A percentile compares a stretch with the other conserved stretches of the same genome.
These are phyloP conservation scores for Pocillopora verrucosa DNA, from an alignment of 64 coral and sea anemone genomes.

Conservation along the genomic window DNA sequence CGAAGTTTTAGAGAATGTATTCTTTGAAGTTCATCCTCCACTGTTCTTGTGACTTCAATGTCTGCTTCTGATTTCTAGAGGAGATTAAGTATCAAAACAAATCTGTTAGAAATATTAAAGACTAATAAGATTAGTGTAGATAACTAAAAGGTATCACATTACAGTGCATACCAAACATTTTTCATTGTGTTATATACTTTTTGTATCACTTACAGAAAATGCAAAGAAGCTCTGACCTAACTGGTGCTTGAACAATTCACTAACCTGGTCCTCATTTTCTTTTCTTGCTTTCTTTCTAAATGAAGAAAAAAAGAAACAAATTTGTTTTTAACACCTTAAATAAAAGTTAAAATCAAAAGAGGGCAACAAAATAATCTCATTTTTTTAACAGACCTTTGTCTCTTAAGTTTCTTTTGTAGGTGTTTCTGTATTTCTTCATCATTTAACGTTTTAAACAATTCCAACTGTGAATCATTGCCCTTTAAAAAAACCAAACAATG, in stretches of 20 bases:
- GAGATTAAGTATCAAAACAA: not conserved
- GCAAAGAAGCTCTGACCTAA: too few species aligned
- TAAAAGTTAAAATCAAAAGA: not conserved
- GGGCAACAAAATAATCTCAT: not conserved
- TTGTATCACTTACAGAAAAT: too few species aligned
- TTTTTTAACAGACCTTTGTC: conserved; percentile 54
- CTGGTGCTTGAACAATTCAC: too few species aligned
- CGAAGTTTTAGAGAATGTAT: conserved; percentile 61
- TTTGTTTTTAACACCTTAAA: not conserved
- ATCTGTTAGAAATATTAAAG: not conserved
- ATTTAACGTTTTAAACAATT: conserved; percentile 76
- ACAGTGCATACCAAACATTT: not conserved
- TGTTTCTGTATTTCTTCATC: conserved; percentile 92
- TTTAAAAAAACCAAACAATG: not conserved
- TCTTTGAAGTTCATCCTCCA: conserved; percentile 71
- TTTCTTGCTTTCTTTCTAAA: conserved; percentile 34
- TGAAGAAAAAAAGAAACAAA: not conserved
- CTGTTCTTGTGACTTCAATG: conserved; percentile 30
- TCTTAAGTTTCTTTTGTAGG: conserved; percentile 85
- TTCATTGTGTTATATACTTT: too few species aligned
- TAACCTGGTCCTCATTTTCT: not conserved
- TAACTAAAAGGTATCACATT: too few species aligned
- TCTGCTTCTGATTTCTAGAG: conserved; percentile 14
- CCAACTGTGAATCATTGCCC: conserved; percentile 87
- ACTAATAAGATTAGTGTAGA: too few species aligned